These are phyloP conservation scores for Zosterops hypoxanthus DNA, from an alignment of 2,113 vertebrate species.

Conservation along the genomic window DNA sequence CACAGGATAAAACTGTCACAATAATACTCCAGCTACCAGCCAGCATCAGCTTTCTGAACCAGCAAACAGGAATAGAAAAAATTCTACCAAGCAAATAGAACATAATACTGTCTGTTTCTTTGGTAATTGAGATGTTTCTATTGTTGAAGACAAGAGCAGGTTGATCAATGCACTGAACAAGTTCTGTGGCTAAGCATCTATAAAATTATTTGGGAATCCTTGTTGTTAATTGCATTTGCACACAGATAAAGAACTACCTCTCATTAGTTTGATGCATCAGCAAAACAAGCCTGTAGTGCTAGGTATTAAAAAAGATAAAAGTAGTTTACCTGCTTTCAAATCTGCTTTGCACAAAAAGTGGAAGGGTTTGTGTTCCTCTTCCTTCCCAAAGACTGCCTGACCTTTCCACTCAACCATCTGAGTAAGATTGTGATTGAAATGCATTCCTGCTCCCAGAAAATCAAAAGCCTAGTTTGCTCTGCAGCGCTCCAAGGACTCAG, in stretches of 20 bases:
- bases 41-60: not conserved
- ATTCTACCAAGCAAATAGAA: not conserved
- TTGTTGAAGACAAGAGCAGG: not conserved
- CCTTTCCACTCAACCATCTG: not conserved
- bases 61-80: not conserved
- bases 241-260: not conserved
- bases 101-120: not conserved
- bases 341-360: not conserved
- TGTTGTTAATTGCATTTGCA: not conserved
- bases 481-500: fast-evolving
- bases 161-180: not conserved
- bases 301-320: not conserved
- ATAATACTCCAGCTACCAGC: not conserved
- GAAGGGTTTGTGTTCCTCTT: not conserved
- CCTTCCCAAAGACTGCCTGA: not conserved
- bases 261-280: not conserved
- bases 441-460: not conserved
- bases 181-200: not conserved
- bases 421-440: not conserved
- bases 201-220: not conserved
- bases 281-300: not conserved
- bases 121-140: not conserved
- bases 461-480: not conserved
- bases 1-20: not conserved
- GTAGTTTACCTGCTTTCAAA: not conserved